These are phyloP conservation scores for Sula dactylatra DNA, from an alignment of 2,113 vertebrate species.

Conservation along the genomic window DNA sequence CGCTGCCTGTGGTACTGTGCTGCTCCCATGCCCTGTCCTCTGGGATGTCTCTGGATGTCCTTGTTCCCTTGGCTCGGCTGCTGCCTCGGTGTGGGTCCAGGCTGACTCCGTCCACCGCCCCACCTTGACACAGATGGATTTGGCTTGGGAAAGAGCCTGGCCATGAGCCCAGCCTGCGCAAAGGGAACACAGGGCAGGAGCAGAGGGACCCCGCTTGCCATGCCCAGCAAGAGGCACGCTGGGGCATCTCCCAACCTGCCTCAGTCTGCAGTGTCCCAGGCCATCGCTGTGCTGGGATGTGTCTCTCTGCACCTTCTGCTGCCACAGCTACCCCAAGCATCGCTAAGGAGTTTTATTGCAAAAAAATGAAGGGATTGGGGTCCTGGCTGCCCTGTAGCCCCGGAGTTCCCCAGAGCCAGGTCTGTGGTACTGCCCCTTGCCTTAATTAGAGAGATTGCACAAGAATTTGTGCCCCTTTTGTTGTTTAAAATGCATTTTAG, in stretches of 20 bases:
- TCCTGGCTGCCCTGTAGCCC: not conserved
- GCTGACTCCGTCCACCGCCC: not conserved
- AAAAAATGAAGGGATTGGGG: not conserved
- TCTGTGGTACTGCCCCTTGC: not conserved
- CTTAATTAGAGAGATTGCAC: accelerated
- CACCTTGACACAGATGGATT: not conserved
- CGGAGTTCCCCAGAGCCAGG: accelerated
- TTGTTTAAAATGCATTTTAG: not conserved
- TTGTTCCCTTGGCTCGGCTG: accelerated
- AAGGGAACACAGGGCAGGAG: not conserved
- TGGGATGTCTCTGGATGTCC: not conserved
- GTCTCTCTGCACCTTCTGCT: not conserved
- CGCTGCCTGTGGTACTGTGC: not conserved
- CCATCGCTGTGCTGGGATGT: accelerated
- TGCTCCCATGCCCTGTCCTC: not conserved
- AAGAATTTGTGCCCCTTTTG: not conserved
- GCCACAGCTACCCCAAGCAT: not conserved
- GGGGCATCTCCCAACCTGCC: not conserved
- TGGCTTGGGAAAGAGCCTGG: not conserved
- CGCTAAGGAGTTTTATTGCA: accelerated
- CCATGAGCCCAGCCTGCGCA: not conserved
- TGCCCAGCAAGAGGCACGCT: accelerated
- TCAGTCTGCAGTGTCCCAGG: accelerated
- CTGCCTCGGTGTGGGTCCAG: not conserved
- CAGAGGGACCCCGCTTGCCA: accelerated